Percentiles rank a stretch among this genome's conserved stretches.
These are phyloP conservation scores for Dromas ardeola DNA, from an alignment of 2,113 vertebrate species.

Conservation along the genomic window DNA sequence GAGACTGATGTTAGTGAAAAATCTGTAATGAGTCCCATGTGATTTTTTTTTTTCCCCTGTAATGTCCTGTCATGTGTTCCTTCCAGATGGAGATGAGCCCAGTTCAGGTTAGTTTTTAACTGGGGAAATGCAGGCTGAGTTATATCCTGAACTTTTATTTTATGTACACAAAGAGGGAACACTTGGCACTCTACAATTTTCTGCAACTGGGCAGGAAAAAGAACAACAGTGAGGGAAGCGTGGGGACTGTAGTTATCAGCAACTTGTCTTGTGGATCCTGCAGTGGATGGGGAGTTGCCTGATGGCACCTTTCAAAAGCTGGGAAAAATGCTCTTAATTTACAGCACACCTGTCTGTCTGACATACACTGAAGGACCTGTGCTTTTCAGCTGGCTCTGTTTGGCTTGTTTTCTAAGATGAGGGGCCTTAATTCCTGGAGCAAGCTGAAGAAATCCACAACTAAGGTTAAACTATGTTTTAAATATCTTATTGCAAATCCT, in stretches of 20 bases:
- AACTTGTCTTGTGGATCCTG: background rate
- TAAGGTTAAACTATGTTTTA: background rate
- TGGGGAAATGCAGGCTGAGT: background rate
- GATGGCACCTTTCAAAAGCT: background rate
- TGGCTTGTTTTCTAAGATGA: background rate
- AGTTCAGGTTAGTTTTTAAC: background rate
- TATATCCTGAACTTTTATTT: background rate
- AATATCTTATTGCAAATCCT: background rate
- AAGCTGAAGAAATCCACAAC: background rate
- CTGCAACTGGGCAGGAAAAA: background rate
- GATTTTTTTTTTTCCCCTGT: background rate
- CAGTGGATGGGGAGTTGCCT: background rate
- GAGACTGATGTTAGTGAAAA: background rate
- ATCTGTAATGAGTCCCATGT: background rate
- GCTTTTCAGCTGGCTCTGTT: background rate
- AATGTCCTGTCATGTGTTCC: background rate
- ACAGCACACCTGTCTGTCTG: background rate
- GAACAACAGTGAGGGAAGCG: background rate
- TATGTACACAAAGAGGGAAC: background rate
- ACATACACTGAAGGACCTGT: rapidly evolving
- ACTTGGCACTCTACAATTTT: background rate
- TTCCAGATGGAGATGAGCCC: background rate
- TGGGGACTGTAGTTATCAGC: background rate
- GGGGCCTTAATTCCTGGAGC: background rate
- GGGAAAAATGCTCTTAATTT: background rate